Evolutionary conservation across 2,113 vertebrate genomes (phyloP).

Genomic region (Datnioides undecimradiatus): DNA sequence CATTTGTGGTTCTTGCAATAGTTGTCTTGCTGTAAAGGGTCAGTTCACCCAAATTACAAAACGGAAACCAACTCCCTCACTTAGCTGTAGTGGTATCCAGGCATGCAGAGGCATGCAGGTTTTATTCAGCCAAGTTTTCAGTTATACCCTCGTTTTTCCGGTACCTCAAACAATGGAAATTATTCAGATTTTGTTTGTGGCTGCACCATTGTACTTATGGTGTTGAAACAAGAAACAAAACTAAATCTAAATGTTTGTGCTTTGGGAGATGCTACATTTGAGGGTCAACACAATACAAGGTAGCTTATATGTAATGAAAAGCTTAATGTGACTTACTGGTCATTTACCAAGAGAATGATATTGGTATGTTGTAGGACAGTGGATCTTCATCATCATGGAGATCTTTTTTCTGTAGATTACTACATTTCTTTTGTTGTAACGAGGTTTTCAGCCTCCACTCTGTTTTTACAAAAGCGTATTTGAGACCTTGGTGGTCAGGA

Average conservation of each 20-base stretch:
- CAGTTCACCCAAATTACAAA: not conserved
- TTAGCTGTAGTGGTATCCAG: not conserved
- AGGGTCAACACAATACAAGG: not conserved
- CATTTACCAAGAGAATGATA: not conserved
- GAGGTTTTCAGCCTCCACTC: conserved; percentile 1
- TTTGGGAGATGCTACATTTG: not conserved
- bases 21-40: conserved; percentile 4
- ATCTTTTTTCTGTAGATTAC: not conserved
- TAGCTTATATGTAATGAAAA: not conserved
- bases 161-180: not conserved
- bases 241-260: not conserved
- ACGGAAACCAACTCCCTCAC: not conserved
- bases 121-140: not conserved
- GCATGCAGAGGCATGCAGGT: not conserved
- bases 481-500: conserved; percentile 19
- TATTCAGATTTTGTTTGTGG: not conserved
- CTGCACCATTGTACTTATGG: not conserved
- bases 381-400: not conserved
- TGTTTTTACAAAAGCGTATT: conserved; percentile 18
- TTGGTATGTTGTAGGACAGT: not conserved
- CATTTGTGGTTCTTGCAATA: not conserved
- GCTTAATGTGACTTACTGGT: not conserved
- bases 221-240: not conserved
- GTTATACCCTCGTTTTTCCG: not conserved
- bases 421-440: not conserved